Conservation (phyloP, 2,797 vertebrate genomes). For the Acipenser oxyrinchus region DNA sequence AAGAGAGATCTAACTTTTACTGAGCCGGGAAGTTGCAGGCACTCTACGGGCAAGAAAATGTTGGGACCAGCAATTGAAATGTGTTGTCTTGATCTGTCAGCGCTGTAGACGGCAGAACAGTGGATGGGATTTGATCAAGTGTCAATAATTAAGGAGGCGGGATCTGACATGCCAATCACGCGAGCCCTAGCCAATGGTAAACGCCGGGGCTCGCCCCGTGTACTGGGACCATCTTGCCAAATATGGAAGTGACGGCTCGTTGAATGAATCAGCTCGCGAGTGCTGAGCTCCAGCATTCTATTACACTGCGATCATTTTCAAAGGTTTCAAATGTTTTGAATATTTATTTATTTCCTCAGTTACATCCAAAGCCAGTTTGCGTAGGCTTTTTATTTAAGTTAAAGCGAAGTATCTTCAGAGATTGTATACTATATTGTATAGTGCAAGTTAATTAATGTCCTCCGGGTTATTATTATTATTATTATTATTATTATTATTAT, state of each 20-base stretch:
- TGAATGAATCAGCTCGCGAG: slow-evolving; percentile 51
- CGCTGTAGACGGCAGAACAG: slow-evolving; percentile 66
- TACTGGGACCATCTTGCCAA: slow-evolving; percentile 56
- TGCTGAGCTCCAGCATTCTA: slow-evolving; percentile 36
- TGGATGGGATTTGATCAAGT: slow-evolving; percentile 77
- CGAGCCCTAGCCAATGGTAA: slow-evolving; percentile 41
- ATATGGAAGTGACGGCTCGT: slow-evolving; percentile 51
- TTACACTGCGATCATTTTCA: slow-evolving; percentile 56
- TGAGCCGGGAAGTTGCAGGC: slow-evolving; percentile 48
- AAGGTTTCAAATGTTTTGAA: slow-evolving; percentile 46
- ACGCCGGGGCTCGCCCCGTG: slow-evolving; percentile 40
- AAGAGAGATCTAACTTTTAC: slow-evolving; percentile 28
- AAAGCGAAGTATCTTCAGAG: too few species aligned
- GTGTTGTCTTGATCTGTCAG: slow-evolving; percentile 82
- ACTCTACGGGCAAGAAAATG: slow-evolving; percentile 62
- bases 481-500: too few species aligned
- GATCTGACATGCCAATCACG: slow-evolving; percentile 57
- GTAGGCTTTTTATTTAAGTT: too few species aligned
- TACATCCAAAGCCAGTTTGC: slow-evolving; percentile 12
- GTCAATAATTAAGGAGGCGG: slow-evolving; percentile 62
- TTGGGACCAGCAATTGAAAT: slow-evolving; percentile 68
- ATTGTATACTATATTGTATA: too few species aligned
- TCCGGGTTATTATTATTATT: too few species aligned
- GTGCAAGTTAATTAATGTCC: too few species aligned
- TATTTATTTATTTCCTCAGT: slow-evolving; percentile 41